Conservation (phyloP, 2,888 invertebrate species). For the Blastobasis adustella region DNA sequence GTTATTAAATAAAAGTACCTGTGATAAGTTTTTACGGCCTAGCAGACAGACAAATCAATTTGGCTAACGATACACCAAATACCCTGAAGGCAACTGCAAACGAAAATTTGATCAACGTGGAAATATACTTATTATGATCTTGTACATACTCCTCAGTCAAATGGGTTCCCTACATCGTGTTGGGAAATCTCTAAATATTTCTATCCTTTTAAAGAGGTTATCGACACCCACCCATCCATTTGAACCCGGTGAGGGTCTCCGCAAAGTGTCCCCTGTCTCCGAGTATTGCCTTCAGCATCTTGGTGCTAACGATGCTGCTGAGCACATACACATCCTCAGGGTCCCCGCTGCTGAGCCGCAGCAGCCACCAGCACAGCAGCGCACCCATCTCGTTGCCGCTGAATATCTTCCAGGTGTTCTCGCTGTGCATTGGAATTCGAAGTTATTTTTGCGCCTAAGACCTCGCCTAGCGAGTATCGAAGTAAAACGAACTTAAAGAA, state of each 20-base stretch:
- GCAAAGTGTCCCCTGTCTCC: conserved; percentile 82
- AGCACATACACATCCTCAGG: conserved; percentile 85
- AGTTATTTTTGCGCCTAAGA: not conserved
- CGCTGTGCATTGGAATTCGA: conserved; percentile 21
- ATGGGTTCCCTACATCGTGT: too few relatives aligned
- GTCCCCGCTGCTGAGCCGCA: conserved; percentile 67
- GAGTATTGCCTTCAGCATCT: conserved; percentile 90
- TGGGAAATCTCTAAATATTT: too few relatives aligned
- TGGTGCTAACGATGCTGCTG: conserved; percentile 97
- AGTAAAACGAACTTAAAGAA: too few relatives aligned
- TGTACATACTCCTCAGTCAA: too few relatives aligned
- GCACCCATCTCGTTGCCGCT: conserved; percentile 97
- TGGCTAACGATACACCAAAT: too few relatives aligned
- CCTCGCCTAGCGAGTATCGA: too few relatives aligned
- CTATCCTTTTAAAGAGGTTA: too few relatives aligned
- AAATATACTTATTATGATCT: not conserved
- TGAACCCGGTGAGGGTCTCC: conserved; percentile 98
- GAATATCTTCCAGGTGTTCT: conserved; percentile 86
- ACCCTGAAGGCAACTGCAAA: too few relatives aligned
- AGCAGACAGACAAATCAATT: too few relatives aligned
- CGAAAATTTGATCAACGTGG: not conserved
- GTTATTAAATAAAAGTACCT: too few relatives aligned
- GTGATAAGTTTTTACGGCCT: too few relatives aligned
- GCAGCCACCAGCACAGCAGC: conserved; percentile 95
- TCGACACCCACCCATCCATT: conserved; percentile 91